These are phyloP conservation scores for Actenoides lindsayi DNA, from an alignment of 2,113 vertebrate genomes.

Conservation along the genomic window DNA sequence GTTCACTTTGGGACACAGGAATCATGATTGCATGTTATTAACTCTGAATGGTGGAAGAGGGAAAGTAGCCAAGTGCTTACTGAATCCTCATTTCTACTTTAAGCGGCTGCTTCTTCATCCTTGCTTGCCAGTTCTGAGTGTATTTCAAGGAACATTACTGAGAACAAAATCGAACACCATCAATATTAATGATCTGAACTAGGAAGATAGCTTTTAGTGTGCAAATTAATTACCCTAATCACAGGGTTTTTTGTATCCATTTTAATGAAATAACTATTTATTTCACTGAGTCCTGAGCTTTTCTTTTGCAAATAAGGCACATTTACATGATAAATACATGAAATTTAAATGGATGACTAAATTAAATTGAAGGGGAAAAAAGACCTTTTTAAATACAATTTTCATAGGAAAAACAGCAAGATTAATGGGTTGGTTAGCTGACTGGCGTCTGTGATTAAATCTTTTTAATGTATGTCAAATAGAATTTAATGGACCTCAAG, in stretches of 20 bases:
- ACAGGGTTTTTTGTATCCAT: conserved; percentile 83
- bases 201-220: conserved; percentile 83
- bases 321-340: conserved; percentile 85
- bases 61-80: conserved; percentile 33
- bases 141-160: conserved; percentile 80
- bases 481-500: conserved; percentile 82
- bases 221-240: conserved; percentile 87
- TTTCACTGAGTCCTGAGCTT: conserved; percentile 81
- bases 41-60: conserved; percentile 36
- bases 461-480: conserved; percentile 82
- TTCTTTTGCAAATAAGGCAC: conserved; percentile 85
- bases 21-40: not conserved
- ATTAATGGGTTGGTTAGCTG: conserved; percentile 84
- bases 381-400: conserved; percentile 80
- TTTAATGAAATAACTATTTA: conserved; percentile 88
- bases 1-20: conserved; percentile 53
- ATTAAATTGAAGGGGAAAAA: conserved; percentile 74
- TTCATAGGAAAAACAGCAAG: conserved; percentile 81
- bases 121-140: conserved; percentile 65
- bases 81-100: conserved; percentile 40
- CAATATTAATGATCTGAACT: conserved; percentile 87
- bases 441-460: conserved; percentile 84
- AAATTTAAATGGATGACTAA: conserved; percentile 85
- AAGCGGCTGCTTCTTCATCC: conserved; percentile 56
- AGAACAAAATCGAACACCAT: conserved; percentile 82